Percentiles rank a stretch among this genome's conserved stretches.
Conservation (phyloP, 2,797 vertebrate species). For the Cheirogaleus major region DNA sequence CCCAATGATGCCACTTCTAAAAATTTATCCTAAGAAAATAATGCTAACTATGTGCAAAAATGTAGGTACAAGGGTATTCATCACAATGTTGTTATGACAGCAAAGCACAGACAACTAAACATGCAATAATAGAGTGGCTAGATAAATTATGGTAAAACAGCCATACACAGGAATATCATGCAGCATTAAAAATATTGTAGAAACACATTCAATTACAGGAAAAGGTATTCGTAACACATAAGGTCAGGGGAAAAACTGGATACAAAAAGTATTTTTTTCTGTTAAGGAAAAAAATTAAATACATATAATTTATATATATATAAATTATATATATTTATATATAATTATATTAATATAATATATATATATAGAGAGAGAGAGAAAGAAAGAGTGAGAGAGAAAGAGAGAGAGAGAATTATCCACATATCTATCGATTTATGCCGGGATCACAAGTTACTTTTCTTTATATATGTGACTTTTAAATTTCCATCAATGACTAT, state of each 20-base stretch:
- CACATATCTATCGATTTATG: not conserved
- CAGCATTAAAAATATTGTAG: not conserved
- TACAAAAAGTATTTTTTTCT: not conserved
- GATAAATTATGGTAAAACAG: not conserved
- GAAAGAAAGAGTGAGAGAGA: not conserved
- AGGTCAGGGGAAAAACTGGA: not conserved
- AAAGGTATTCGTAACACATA: not conserved
- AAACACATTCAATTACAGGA: not conserved
- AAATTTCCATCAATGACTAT: not conserved
- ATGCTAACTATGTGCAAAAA: not conserved
- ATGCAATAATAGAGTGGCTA: not conserved
- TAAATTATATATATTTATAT: too few relatives aligned
- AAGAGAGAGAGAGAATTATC: not conserved
- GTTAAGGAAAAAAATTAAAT: not conserved
- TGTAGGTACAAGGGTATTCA: not conserved
- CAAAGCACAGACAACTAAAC: not conserved
- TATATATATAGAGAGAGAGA: not conserved
- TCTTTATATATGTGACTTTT: not conserved
- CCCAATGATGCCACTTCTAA: not conserved
- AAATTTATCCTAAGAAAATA: slow-evolving; percentile 1
- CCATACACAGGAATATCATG: not conserved
- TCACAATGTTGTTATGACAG: not conserved
- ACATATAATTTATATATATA: too few relatives aligned
- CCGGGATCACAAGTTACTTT: not conserved
- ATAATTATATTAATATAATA: not conserved